A percentile compares a stretch with the other conserved stretches of the same genome.
Evolutionary conservation across 2,888 invertebrate genomes (phyloP).

Genomic region (Epirrita christyi): DNA sequence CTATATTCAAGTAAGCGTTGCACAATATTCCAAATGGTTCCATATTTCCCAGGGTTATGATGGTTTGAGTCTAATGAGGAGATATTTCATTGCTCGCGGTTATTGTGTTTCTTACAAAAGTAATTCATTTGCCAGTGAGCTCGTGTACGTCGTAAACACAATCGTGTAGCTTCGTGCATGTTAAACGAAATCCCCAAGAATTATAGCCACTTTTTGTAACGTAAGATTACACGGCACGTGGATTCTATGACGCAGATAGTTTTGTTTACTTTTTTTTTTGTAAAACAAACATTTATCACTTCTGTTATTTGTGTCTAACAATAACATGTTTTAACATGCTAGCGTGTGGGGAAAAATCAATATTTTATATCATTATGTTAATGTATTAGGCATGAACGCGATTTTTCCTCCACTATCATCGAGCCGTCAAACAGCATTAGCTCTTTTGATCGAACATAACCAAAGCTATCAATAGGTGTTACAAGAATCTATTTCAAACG

Average conservation of each 20-base stretch:
- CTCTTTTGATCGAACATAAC: conserved; percentile 30
- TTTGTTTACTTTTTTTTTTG: conserved; percentile 1
- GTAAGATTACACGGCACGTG: conserved; percentile 20
- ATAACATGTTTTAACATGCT: too few species aligned
- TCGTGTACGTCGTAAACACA: conserved; percentile 27
- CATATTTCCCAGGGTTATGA: conserved; percentile 30
- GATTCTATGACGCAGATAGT: conserved; percentile 5
- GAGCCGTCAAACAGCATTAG: conserved; percentile 37
- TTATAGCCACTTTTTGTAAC: conserved; percentile 21
- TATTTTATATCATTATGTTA: neutral
- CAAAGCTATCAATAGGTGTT: conserved; percentile 34
- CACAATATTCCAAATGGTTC: conserved; percentile 22
- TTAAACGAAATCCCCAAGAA: conserved; percentile 24
- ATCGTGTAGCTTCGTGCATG: conserved; percentile 20
- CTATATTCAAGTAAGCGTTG: conserved; percentile 19
- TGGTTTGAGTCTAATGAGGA: conserved; percentile 36
- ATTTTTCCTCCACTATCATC: conserved; percentile 13
- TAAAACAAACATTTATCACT: too few species aligned
- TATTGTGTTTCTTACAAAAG: conserved; percentile 40
- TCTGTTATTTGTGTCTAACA: too few species aligned
- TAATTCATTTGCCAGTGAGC: conserved; percentile 35
- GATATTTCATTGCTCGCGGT: conserved; percentile 39
- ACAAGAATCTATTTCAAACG: conserved; percentile 37
- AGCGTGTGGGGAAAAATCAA: neutral
- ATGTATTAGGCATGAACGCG: conserved; percentile 3